These are phyloP conservation scores for Macrobrachium rosenbergii DNA, from an alignment of 1,140 invertebrate species.

Conservation along the genomic window DNA sequence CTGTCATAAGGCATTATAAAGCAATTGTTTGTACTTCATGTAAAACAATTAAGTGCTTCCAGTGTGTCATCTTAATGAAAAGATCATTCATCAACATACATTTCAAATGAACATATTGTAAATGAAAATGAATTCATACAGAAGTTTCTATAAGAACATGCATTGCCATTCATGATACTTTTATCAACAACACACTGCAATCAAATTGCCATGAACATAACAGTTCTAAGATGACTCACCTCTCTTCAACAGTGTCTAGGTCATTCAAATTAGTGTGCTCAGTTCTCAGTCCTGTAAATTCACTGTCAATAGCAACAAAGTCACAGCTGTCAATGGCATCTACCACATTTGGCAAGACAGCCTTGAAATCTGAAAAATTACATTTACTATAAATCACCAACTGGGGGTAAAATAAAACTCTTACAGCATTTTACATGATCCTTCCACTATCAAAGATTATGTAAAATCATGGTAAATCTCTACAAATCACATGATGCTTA, in stretches of 20 bases:
- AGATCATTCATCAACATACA: no score
- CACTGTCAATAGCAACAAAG: constrained; percentile 53
- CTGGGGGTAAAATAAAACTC: not conserved
- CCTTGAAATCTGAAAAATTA: constrained; percentile 47
- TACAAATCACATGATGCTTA: no score
- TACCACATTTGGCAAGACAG: constrained; percentile 30
- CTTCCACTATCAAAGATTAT: not conserved
- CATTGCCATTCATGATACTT: no score
- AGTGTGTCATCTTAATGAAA: no score
- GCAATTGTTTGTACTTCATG: no score
- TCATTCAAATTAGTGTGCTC: constrained; percentile 35
- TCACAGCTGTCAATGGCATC: constrained; percentile 38
- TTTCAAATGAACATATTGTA: no score
- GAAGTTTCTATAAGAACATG: no score
- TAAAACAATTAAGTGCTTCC: no score
- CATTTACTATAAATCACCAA: not conserved
- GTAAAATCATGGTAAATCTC: no score
- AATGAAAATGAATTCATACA: no score
- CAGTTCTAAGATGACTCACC: constrained; percentile 15
- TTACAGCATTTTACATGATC: not conserved
- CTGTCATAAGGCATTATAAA: no score
- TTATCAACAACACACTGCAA: no score
- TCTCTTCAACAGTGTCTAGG: constrained; percentile 56
- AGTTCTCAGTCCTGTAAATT: constrained; percentile 51
- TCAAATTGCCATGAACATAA: not conserved